Percentiles rank a stretch among this genome's conserved stretches.
These are phyloP conservation scores for Apteryx mantelli DNA, from an alignment of 2,113 vertebrate species.

Conservation along the genomic window DNA sequence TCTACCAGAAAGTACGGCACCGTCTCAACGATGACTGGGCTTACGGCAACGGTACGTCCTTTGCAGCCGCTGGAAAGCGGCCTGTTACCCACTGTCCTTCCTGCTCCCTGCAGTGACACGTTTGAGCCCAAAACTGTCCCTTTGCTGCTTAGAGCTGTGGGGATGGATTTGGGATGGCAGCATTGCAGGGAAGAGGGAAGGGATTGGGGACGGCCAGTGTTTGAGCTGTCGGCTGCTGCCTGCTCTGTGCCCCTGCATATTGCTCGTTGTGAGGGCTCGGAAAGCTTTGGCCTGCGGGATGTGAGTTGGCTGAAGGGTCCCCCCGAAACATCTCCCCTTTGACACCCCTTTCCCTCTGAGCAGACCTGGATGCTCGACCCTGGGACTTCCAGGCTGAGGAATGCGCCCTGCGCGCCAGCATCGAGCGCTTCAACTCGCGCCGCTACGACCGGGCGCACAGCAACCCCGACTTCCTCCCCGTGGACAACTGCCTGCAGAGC, in stretches of 20 bases:
- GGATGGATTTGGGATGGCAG: not conserved
- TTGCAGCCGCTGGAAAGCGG: fast-evolving
- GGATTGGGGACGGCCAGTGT: fast-evolving
- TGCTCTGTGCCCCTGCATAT: fast-evolving
- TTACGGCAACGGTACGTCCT: conserved; percentile 88
- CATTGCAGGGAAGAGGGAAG: fast-evolving
- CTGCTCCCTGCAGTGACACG: fast-evolving
- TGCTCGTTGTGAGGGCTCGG: not conserved
- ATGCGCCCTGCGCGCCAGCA: conserved; percentile 94
- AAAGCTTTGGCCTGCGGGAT: not conserved
- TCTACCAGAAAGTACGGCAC: conserved; percentile 98
- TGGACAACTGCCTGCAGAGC: conserved; percentile 98
- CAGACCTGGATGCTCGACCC: conserved; percentile 95
- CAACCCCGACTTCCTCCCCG: conserved; percentile 93
- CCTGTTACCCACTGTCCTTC: not conserved
- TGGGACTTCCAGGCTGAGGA: conserved; percentile 99
- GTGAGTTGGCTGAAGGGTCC: fast-evolving
- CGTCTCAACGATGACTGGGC: conserved; percentile 98
- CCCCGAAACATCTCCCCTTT: not conserved
- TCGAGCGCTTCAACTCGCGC: conserved; percentile 95
- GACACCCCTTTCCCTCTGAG: not conserved
- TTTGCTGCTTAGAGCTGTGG: not conserved
- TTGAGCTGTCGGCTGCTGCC: not conserved
- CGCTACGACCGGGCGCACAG: conserved; percentile 91
- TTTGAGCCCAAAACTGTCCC: not conserved